Conservation (phyloP, 2,797 vertebrate species). For the Crotalus adamanteus region DNA sequence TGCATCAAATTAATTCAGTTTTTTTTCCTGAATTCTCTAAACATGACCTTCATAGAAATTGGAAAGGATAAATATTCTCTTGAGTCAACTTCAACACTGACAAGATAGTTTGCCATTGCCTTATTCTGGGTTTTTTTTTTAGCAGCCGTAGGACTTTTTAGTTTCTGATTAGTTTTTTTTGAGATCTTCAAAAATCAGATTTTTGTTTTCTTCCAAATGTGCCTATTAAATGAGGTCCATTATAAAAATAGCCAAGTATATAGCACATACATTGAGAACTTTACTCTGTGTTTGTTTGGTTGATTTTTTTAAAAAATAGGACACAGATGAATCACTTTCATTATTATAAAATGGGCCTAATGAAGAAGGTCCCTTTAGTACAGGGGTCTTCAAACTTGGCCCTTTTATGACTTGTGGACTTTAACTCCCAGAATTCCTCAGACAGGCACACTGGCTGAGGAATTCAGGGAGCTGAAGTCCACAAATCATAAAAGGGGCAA, state of each 20-base stretch:
- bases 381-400: no score
- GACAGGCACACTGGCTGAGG: no score
- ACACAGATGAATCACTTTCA: neutral
- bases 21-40: neutral
- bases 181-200: neutral
- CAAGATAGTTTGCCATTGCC: neutral
- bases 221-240: neutral
- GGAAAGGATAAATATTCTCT: neutral
- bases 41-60: neutral
- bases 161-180: neutral
- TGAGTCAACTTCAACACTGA: neutral
- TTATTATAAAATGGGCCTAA: neutral
- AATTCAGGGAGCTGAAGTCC: no score
- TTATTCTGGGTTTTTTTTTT: neutral
- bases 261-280: neutral
- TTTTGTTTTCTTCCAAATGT: neutral
- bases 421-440: no score
- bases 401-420: no score
- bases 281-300: neutral
- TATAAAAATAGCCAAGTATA: neutral
- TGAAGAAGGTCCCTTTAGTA: neutral
- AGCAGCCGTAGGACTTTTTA: neutral
- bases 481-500: no score
- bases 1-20: rapidly evolving
- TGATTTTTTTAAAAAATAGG: neutral